A percentile compares a stretch with the other conserved stretches of the same genome.
Conservation (phyloP, 2,113 vertebrate genomes). For the Perccottus glenii region DNA sequence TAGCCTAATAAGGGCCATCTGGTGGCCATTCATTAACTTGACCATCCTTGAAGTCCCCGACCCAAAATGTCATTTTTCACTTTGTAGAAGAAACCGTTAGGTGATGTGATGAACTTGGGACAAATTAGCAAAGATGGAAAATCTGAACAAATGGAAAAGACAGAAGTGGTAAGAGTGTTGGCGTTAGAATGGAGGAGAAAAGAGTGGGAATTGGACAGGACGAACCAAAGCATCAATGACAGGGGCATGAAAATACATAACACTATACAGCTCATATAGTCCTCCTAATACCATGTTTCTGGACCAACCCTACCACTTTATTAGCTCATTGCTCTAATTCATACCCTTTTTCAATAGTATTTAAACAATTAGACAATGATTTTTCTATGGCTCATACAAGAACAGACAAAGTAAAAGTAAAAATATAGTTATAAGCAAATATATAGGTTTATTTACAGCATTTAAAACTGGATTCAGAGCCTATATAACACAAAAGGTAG, state of each 20-base stretch:
- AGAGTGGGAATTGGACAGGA: constrained; percentile 3
- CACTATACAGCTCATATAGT: neutral
- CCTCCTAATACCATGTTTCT: too few relatives aligned
- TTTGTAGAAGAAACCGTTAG: constrained; percentile 67
- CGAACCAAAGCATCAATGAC: constrained; percentile 17
- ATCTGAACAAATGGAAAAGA: constrained; percentile 21
- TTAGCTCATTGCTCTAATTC: too few relatives aligned
- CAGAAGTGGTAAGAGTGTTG: constrained; percentile 6
- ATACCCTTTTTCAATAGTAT: too few relatives aligned
- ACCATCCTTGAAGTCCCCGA: constrained; percentile 79
- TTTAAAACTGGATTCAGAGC: too few relatives aligned
- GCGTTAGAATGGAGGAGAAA: constrained; percentile 14
- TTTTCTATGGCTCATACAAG: too few relatives aligned
- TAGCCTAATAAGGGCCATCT: constrained; percentile 85
- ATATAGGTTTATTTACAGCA: too few relatives aligned
- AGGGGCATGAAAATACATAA: neutral
- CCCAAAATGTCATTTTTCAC: constrained; percentile 82
- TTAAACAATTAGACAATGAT: too few relatives aligned
- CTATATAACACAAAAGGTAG: too few relatives aligned
- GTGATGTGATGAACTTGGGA: constrained; percentile 68
- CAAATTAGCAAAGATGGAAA: constrained; percentile 67
- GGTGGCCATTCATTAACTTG: constrained; percentile 83
- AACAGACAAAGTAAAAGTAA: too few relatives aligned
- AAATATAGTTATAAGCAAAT: too few relatives aligned
- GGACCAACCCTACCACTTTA: too few relatives aligned